A percentile compares a stretch with the other conserved stretches of the same genome.
Conservation (phyloP, 2,888 invertebrate genomes). For the Drosophila putrida region DNA sequence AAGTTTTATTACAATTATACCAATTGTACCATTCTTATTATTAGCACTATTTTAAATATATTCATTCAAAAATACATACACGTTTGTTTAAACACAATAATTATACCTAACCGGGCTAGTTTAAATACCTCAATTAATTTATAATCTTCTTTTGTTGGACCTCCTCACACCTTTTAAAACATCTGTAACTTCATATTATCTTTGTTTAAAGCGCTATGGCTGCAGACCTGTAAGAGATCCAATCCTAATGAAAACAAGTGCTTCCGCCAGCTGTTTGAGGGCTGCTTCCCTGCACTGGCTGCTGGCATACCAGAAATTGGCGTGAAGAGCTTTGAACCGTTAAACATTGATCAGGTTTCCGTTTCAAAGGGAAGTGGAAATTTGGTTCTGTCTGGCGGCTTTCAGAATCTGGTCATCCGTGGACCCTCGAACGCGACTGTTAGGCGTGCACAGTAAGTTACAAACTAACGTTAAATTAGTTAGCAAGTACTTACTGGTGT, state of each 20-base stretch:
- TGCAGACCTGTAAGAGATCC: constrained; percentile 86
- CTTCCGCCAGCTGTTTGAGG: constrained; percentile 86
- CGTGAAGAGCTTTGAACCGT: constrained; percentile 87
- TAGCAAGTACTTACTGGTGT: background rate
- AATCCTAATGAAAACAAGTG: constrained; percentile 87
- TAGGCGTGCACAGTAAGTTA: constrained; percentile 79
- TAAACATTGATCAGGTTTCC: constrained; percentile 86
- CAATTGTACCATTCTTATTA: no score
- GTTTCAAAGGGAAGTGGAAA: constrained; percentile 87
- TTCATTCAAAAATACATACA: no score
- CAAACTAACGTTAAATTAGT: background rate
- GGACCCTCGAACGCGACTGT: constrained; percentile 88
- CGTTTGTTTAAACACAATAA: no score
- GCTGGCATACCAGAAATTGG: constrained; percentile 88
- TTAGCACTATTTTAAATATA: no score
- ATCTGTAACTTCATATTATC: no score
- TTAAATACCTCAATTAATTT: no score
- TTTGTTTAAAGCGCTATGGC: constrained; percentile 86
- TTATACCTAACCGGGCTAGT: no score
- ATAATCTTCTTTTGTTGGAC: no score
- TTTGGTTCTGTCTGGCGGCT: constrained; percentile 86
- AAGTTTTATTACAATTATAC: no score
- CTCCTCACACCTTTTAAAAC: no score
- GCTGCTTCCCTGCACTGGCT: constrained; percentile 87
- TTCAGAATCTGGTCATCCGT: constrained; percentile 86